Evolutionary conservation across 2,888 invertebrate genomes (phyloP).

Genomic region (Synergus itoensis): DNA sequence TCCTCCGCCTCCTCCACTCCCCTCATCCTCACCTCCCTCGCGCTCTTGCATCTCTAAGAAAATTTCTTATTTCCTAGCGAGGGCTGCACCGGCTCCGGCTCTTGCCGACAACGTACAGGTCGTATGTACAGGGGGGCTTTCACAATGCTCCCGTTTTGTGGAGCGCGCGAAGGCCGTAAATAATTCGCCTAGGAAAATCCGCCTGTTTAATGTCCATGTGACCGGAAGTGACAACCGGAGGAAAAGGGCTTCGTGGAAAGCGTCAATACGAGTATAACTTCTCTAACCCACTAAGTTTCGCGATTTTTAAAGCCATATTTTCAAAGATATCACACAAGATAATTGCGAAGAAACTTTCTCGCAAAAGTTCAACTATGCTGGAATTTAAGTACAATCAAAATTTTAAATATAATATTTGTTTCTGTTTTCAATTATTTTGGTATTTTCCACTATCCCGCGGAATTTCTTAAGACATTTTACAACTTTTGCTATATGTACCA

Average conservation of each 20-base stretch:
- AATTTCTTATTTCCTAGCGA: constrained; percentile 76
- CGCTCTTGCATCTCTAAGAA: constrained; percentile 73
- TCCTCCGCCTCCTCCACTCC: constrained; percentile 52
- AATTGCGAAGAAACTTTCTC: background rate
- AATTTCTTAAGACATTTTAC: too few relatives aligned
- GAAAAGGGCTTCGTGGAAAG: constrained; percentile 54
- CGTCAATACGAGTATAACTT: background rate
- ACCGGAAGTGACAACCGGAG: constrained; percentile 58
- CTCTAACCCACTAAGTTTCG: constrained; percentile 1
- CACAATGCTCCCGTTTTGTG: constrained; percentile 65
- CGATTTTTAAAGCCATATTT: background rate
- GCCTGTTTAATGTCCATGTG: constrained; percentile 59
- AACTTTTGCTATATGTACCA: too few relatives aligned
- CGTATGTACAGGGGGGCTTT: constrained; percentile 56
- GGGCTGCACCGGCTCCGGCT: constrained; percentile 52
- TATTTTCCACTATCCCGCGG: too few relatives aligned
- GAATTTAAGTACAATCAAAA: too few relatives aligned
- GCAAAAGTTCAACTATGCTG: too few relatives aligned
- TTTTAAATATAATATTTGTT: too few relatives aligned
- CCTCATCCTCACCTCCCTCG: constrained; percentile 59
- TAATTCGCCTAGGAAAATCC: constrained; percentile 71
- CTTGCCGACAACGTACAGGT: constrained; percentile 43
- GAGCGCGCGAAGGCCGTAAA: constrained; percentile 58
- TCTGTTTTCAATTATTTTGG: too few relatives aligned
- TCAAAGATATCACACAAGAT: background rate